phyloP scores from a whole-genome alignment of 2,888 invertebrate genomes.

The Xiphydria camelus region DNA sequence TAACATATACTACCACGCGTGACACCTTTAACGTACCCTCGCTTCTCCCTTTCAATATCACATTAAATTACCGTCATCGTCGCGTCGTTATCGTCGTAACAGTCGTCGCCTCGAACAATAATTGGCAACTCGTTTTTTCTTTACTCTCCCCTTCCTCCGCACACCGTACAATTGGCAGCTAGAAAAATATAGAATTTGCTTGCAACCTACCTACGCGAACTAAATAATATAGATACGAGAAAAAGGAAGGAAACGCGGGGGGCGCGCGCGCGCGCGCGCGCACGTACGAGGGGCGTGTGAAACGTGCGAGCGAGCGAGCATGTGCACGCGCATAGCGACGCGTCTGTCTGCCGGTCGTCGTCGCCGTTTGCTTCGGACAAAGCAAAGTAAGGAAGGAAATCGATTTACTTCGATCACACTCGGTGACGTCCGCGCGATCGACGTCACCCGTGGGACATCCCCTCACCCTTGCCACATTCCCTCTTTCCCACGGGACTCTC shows the following conservation, averaged over 20 bases:
- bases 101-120: slow-evolving; percentile 33
- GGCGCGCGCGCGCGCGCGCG: no score
- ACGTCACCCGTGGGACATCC: no score
- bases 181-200: slow-evolving; percentile 48
- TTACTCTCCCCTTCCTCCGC: slow-evolving; percentile 14
- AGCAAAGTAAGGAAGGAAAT: no score
- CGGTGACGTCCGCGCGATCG: no score
- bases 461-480: no score
- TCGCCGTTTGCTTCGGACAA: no score
- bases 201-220: slow-evolving; percentile 36
- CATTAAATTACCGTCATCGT: slow-evolving; percentile 39
- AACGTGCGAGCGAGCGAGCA: no score
- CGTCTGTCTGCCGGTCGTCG: no score
- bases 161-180: slow-evolving; percentile 38
- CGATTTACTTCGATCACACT: no score
- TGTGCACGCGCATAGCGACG: no score
- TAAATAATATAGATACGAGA: background rate
- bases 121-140: slow-evolving; percentile 36
- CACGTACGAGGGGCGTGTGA: no score
- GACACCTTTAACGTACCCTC: slow-evolving; percentile 41
- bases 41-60: slow-evolving; percentile 43
- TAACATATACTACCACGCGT: slow-evolving; percentile 32
- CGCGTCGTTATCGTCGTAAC: slow-evolving; percentile 16
- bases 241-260: slow-evolving; percentile 4
- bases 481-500: no score